Conservation (phyloP, 2,113 vertebrate genomes). For the Cottus gobio region DNA sequence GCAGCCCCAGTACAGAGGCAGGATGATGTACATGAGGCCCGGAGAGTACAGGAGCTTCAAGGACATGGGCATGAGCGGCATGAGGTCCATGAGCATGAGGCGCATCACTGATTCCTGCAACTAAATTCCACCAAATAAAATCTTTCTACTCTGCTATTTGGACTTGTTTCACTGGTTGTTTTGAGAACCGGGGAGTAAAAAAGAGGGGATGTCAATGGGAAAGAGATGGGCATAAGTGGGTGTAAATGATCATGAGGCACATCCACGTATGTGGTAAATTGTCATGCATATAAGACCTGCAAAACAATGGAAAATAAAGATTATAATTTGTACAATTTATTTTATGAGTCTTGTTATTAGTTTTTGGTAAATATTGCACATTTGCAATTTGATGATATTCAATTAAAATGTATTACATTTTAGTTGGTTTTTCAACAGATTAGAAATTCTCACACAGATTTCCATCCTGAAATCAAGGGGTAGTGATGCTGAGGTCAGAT, state of each 20-base stretch:
- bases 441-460: background rate
- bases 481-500: too few species aligned
- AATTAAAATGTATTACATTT: background rate
- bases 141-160: background rate
- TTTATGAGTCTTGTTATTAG: background rate
- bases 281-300: background rate
- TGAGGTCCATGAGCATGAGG: conserved; percentile 66
- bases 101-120: conserved; percentile 65
- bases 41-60: conserved; percentile 10
- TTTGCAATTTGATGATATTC: background rate
- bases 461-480: too few species aligned
- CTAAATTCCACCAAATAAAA: conserved; percentile 20
- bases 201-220: background rate
- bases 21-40: conserved; percentile 1
- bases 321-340: background rate
- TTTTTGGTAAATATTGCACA: background rate
- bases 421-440: background rate
- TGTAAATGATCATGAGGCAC: background rate
- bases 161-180: conserved; percentile 1
- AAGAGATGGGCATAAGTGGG: background rate
- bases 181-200: background rate
- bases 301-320: conserved; percentile 10
- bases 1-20: conserved; percentile 68
- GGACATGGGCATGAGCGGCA: conserved; percentile 12
- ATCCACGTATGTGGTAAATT: background rate